A percentile compares a stretch with the other conserved stretches of the same genome.
Conservation (phyloP, 2,888 invertebrate species). For the Hipparchia semele region DNA sequence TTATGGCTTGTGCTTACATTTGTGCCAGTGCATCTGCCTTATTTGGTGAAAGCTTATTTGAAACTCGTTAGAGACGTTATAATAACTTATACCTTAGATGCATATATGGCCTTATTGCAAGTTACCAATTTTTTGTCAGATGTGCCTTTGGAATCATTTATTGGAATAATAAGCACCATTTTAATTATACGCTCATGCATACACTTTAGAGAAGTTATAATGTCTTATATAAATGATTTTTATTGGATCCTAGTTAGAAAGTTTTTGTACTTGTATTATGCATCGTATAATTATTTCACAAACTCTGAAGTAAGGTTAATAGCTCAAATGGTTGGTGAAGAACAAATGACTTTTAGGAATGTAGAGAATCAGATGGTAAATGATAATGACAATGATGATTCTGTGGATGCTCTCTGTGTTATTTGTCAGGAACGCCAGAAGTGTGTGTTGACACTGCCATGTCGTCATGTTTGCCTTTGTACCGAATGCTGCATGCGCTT, state of each 20-base stretch:
- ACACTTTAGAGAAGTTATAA: conserved; percentile 62
- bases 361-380: conserved; percentile 44
- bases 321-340: conserved; percentile 59
- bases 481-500: conserved; percentile 76
- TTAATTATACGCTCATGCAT: conserved; percentile 63
- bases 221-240: conserved; percentile 48
- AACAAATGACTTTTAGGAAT: conserved; percentile 53
- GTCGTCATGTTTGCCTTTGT: conserved; percentile 82
- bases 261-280: conserved; percentile 65
- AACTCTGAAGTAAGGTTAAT: conserved; percentile 70
- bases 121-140: conserved; percentile 74
- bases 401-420: conserved; percentile 74
- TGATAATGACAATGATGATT: conserved; percentile 53
- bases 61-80: conserved; percentile 50
- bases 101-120: conserved; percentile 63
- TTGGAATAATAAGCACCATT: conserved; percentile 68
- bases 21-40: conserved; percentile 69
- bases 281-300: conserved; percentile 66
- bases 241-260: conserved; percentile 69
- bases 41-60: conserved; percentile 53
- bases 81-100: conserved; percentile 51
- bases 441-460: conserved; percentile 81
- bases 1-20: conserved; percentile 72
- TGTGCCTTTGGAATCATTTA: conserved; percentile 75
- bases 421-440: conserved; percentile 82